phyloP scores from a whole-genome alignment of 2,888 invertebrate genomes.

The Lepetodrilus schrolli region DNA sequence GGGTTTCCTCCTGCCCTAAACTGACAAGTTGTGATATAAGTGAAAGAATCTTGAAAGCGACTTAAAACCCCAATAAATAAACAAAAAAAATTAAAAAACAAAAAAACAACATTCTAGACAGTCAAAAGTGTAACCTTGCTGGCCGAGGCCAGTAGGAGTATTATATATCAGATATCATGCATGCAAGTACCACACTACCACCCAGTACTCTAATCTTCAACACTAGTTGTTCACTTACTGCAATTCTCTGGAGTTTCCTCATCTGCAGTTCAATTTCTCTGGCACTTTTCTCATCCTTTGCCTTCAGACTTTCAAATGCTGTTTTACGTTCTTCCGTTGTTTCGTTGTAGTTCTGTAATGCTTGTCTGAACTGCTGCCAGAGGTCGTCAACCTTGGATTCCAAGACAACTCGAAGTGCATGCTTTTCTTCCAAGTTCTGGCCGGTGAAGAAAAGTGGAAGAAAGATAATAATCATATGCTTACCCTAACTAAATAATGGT shows the following conservation, averaged over 20 bases:
- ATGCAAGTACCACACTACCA: neutral
- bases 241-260: conserved; percentile 73
- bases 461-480: too few relatives aligned
- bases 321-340: conserved; percentile 74
- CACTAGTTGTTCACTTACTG: conserved; percentile 68
- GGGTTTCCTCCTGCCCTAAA: too few relatives aligned
- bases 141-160: too few relatives aligned
- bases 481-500: too few relatives aligned
- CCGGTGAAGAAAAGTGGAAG: too few relatives aligned
- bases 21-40: too few relatives aligned
- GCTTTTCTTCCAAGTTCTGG: conserved; percentile 76
- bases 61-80: too few relatives aligned
- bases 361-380: conserved; percentile 72
- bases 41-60: too few relatives aligned
- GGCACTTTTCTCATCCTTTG: conserved; percentile 74
- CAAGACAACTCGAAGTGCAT: conserved; percentile 72
- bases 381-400: conserved; percentile 73
- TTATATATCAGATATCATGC: neutral
- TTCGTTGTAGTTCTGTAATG: conserved; percentile 73
- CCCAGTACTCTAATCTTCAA: neutral
- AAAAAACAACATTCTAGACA: too few relatives aligned
- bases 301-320: conserved; percentile 73
- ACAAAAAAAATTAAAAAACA: too few relatives aligned
- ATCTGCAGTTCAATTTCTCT: conserved; percentile 75
- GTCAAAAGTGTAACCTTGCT: too few relatives aligned